Evolutionary conservation across 2,113 vertebrate species (phyloP).

Genomic region (Muscicapa adusta): DNA sequence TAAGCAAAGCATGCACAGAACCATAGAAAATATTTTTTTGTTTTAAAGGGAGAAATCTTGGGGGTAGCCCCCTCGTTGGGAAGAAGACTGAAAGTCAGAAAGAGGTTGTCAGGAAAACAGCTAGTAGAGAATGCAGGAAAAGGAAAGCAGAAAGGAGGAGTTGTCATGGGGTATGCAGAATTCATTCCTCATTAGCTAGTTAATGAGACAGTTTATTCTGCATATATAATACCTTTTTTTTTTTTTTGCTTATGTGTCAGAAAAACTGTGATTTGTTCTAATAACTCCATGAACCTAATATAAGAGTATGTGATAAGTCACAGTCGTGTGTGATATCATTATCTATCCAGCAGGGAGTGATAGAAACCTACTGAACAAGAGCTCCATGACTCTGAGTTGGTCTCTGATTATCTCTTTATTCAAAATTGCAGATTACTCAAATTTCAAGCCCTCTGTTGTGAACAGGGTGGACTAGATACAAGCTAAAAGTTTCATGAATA

Average conservation of each 20-base stretch:
- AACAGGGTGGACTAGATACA: neutral
- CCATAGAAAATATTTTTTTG: accelerated
- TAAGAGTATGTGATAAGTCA: neutral
- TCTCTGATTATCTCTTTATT: neutral
- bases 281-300: neutral
- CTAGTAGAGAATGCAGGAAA: neutral
- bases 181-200: constrained; percentile 10
- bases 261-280: neutral
- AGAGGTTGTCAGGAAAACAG: neutral
- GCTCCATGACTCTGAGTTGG: neutral
- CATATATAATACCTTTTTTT: neutral
- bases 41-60: neutral
- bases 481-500: neutral
- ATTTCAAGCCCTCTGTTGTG: neutral
- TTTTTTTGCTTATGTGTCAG: neutral
- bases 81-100: neutral
- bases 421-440: neutral
- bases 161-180: neutral
- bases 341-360: neutral
- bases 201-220: constrained; percentile 28
- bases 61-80: neutral
- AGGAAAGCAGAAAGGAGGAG: neutral
- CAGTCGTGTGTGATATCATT: accelerated
- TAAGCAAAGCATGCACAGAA: neutral
- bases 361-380: neutral